Percentiles rank a stretch among this genome's conserved stretches.
Evolutionary conservation across 2,113 vertebrate genomes (phyloP).

Genomic region (Hylia prasina): DNA sequence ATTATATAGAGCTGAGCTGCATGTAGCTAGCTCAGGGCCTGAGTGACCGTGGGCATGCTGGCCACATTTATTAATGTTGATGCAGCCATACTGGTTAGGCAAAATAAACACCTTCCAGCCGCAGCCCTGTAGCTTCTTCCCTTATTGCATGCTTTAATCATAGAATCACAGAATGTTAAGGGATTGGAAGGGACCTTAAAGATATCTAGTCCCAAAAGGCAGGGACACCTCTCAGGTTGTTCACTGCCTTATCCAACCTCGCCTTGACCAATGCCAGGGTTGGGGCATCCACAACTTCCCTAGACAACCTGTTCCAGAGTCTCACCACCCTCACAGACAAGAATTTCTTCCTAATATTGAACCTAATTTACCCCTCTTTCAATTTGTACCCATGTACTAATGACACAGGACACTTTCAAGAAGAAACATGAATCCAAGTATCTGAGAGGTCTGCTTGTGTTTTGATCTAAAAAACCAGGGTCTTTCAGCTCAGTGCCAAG

Average conservation of each 20-base stretch:
- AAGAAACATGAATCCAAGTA: background rate
- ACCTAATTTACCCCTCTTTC: background rate
- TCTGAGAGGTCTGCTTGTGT: background rate
- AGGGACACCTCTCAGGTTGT: background rate
- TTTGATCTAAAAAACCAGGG: background rate
- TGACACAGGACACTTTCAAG: background rate
- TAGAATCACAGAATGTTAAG: background rate
- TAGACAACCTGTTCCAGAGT: background rate
- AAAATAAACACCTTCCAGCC: background rate
- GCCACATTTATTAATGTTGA: background rate
- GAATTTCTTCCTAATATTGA: background rate
- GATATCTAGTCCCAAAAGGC: background rate
- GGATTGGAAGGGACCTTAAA: background rate
- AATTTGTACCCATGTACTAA: background rate
- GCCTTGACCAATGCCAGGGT: background rate
- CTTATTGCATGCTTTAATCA: background rate
- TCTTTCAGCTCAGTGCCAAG: background rate
- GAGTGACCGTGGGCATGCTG: background rate
- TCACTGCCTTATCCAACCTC: fast-evolving
- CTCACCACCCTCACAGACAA: background rate
- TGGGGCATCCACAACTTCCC: background rate
- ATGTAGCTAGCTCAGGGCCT: background rate
- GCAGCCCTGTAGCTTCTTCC: background rate
- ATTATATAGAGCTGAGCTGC: background rate
- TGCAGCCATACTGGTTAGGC: background rate